A percentile compares a stretch with the other conserved stretches of the same genome.
These are phyloP conservation scores for Lophius americanus DNA, from an alignment of 2,797 vertebrate genomes.

Conservation along the genomic window DNA sequence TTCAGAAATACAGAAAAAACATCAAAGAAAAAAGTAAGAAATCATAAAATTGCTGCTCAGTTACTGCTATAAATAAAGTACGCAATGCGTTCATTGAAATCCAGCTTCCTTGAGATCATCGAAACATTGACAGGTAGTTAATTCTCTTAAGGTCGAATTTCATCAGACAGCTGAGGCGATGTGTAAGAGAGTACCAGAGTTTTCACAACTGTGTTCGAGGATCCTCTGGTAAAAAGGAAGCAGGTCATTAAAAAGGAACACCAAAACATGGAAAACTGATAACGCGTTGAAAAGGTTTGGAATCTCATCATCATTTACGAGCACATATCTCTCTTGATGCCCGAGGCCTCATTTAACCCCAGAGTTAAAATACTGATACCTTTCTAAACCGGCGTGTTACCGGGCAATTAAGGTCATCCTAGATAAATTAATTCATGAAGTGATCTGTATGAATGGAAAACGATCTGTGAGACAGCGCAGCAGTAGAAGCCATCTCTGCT, in stretches of 20 bases:
- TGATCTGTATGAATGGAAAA: slow-evolving; percentile 64
- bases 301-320: slow-evolving; percentile 52
- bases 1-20: slow-evolving; percentile 59
- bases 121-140: slow-evolving; percentile 17
- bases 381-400: slow-evolving; percentile 68
- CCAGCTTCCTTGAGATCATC: slow-evolving; percentile 8
- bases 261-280: slow-evolving; percentile 66
- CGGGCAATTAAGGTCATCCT: slow-evolving; percentile 70
- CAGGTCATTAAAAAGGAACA: slow-evolving; percentile 61
- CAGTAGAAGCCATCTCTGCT: slow-evolving; percentile 30
- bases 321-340: slow-evolving; percentile 54
- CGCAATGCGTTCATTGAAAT: slow-evolving; percentile 46
- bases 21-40: slow-evolving; percentile 32
- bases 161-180: slow-evolving; percentile 45
- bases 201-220: slow-evolving; percentile 55
- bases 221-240: slow-evolving; percentile 61
- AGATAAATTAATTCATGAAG: slow-evolving; percentile 75
- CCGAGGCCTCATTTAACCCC: slow-evolving; percentile 74
- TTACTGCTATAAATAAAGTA: slow-evolving; percentile 53
- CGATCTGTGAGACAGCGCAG: slow-evolving; percentile 38
- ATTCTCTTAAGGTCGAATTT: slow-evolving; percentile 38
- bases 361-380: slow-evolving; percentile 64
- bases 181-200: slow-evolving; percentile 57
- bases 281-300: slow-evolving; percentile 46
- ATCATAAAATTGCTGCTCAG: slow-evolving; percentile 58